Percentiles rank a stretch among this genome's conserved stretches.
Conservation (phyloP, 2,888 invertebrate species). For the Tryphoninae sp. region DNA sequence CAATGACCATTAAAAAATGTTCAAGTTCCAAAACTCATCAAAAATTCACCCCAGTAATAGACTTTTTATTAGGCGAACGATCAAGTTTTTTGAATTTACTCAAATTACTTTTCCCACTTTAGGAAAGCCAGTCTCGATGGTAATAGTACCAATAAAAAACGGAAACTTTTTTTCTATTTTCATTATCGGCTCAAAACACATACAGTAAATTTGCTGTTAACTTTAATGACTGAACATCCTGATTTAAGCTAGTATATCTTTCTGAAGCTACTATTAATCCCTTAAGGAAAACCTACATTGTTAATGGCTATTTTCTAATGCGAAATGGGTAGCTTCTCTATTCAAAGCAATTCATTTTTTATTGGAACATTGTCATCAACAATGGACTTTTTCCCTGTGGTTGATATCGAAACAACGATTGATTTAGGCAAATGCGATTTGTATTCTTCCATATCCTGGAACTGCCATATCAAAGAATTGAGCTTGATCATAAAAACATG, state of each 20-base stretch:
- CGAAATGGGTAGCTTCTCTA: background rate
- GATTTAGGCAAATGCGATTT: conserved; percentile 66
- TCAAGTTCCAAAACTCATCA: conserved; percentile 72
- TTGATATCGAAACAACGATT: conserved; percentile 61
- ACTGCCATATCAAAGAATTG: conserved; percentile 85
- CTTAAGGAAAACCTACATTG: background rate
- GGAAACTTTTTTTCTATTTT: conserved; percentile 32
- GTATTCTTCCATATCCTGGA: conserved; percentile 85
- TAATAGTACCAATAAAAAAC: conserved; percentile 12
- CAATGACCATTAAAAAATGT: conserved; percentile 70
- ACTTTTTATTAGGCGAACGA: conserved; percentile 65
- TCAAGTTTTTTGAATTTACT: conserved; percentile 46
- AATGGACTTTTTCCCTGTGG: conserved; percentile 4
- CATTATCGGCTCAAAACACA: conserved; percentile 35
- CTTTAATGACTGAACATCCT: conserved; percentile 31
- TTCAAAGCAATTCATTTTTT: background rate
- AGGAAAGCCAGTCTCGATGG: conserved; percentile 6
- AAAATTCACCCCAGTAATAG: conserved; percentile 45
- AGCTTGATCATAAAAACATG: conserved; percentile 77
- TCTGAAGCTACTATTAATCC: conserved; percentile 19
- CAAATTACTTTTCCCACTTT: conserved; percentile 34
- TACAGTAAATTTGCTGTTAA: conserved; percentile 20
- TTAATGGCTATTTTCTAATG: conserved; percentile 17
- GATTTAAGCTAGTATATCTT: conserved; percentile 43
- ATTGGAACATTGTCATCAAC: background rate